phyloP scores from a whole-genome alignment of 2,113 vertebrate species.

The Corythoichthys intestinalis region DNA sequence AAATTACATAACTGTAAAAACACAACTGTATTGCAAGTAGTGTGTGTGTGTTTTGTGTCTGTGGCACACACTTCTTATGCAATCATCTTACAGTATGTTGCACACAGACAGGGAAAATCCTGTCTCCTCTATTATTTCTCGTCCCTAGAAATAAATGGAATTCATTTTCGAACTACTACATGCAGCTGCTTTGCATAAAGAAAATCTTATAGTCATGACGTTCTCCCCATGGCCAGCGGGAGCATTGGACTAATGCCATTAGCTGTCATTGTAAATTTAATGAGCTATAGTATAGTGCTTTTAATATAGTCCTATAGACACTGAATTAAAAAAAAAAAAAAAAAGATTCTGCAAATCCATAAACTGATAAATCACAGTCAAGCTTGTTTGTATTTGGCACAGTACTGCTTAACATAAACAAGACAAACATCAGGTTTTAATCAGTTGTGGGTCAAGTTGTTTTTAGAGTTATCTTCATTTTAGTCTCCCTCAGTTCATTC shows the following conservation, averaged over 20 bases:
- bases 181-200: constrained; percentile 1
- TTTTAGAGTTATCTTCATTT: neutral
- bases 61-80: neutral
- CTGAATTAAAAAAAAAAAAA: neutral
- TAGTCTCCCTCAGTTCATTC: neutral
- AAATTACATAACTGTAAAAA: constrained; percentile 3
- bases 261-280: neutral
- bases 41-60: neutral
- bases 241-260: neutral
- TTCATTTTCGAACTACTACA: neutral
- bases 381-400: too few species aligned
- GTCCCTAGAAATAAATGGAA: neutral
- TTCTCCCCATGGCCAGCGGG: neutral
- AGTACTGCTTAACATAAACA: neutral
- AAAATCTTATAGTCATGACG: constrained; percentile 1
- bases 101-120: neutral
- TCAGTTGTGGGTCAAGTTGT: neutral
- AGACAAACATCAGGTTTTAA: neutral
- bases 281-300: neutral
- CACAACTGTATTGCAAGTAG: neutral
- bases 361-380: neutral
- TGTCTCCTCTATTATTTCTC: neutral
- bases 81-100: neutral
- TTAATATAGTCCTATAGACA: neutral
- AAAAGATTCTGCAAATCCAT: neutral